Conservation (phyloP, 2,797 vertebrate genomes). For the Petrocephalus sullivani region DNA sequence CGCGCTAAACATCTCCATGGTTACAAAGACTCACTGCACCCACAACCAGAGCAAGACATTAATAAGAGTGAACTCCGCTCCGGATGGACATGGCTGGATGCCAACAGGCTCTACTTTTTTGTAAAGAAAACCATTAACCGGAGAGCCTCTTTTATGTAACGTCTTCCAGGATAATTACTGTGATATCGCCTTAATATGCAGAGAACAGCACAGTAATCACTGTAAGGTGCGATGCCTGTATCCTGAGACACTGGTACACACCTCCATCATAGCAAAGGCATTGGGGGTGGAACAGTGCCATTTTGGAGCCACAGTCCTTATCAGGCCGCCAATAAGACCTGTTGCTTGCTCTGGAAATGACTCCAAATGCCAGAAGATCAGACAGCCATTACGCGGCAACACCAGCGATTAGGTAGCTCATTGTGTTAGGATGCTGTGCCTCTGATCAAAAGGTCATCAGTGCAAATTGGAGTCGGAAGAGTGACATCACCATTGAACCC, state of each 20-base stretch:
- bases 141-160: neutral
- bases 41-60: neutral
- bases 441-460: neutral
- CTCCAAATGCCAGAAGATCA: no score
- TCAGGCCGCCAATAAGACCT: no score
- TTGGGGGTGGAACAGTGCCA: no score
- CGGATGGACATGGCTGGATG: neutral
- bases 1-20: neutral
- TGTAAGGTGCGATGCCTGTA: neutral
- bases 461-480: neutral
- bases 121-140: neutral
- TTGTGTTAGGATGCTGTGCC: neutral
- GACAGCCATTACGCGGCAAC: no score
- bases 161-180: neutral
- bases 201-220: neutral
- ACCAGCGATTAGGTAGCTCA: neutral
- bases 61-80: neutral
- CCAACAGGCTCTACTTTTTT: neutral
- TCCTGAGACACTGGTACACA: neutral
- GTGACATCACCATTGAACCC: neutral
- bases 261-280: no score
- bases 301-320: no score
- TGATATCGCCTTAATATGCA: neutral
- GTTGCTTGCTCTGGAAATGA: no score
- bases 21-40: neutral